Evolutionary conservation across 2,797 vertebrate species (phyloP).

Genomic region (Iguana delicatissima): DNA sequence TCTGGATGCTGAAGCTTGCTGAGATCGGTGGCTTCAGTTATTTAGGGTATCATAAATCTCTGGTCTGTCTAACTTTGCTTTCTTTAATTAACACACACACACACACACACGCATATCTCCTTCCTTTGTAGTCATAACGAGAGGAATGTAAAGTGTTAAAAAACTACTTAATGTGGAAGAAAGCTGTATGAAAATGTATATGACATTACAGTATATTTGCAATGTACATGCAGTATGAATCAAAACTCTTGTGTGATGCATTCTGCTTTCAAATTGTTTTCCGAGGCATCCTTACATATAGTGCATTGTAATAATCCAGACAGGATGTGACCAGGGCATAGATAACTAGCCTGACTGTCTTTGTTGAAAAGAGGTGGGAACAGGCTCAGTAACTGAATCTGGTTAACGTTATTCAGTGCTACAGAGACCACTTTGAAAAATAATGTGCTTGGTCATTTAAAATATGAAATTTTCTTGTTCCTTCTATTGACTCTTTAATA

Average conservation of each 20-base stretch:
- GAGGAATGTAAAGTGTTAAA: constrained; percentile 48
- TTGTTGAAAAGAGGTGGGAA: background rate
- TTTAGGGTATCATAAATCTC: constrained; percentile 66
- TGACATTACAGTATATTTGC: constrained; percentile 4
- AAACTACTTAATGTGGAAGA: background rate
- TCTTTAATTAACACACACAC: constrained; percentile 59
- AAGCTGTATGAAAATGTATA: constrained; percentile 14
- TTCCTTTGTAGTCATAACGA: constrained; percentile 65
- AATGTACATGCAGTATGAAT: background rate
- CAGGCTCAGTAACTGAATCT: background rate
- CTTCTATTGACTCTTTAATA: no score
- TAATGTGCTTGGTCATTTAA: no score
- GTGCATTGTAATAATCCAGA: background rate
- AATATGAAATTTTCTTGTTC: no score
- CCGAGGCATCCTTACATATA: background rate
- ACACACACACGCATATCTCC: constrained; percentile 63
- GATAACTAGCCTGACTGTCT: background rate
- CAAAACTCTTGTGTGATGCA: background rate
- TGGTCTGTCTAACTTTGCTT: constrained; percentile 71
- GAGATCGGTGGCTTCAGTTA: constrained; percentile 67
- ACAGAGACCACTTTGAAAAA: background rate
- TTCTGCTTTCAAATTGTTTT: background rate
- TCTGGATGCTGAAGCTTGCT: constrained; percentile 71
- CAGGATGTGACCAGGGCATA: background rate
- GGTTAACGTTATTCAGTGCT: background rate